These are phyloP conservation scores for Littorina saxatilis DNA, from an alignment of 1,140 invertebrate species.

Conservation along the genomic window DNA sequence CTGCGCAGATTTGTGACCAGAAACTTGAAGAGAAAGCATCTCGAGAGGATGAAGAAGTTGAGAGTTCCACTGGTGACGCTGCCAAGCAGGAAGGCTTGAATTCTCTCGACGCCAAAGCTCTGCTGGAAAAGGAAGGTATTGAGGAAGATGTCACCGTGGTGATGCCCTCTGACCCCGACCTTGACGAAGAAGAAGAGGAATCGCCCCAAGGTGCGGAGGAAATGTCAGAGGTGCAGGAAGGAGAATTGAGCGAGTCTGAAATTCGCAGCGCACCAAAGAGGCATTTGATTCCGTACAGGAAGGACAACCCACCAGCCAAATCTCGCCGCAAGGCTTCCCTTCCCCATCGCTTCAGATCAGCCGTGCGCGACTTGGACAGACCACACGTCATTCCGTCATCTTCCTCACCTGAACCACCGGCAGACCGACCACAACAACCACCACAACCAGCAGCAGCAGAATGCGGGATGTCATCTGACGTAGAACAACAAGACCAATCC, in stretches of 20 bases:
- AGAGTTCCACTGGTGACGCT: neutral
- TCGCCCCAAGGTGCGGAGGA: slow-evolving; percentile 20
- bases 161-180: slow-evolving; percentile 65
- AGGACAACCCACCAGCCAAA: slow-evolving; percentile 39
- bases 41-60: slow-evolving; percentile 7
- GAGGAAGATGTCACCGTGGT: slow-evolving; percentile 68
- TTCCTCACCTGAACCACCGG: neutral
- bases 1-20: neutral
- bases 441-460: neutral
- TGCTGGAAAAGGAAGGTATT: slow-evolving; percentile 62
- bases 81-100: slow-evolving; percentile 13
- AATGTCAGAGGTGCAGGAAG: slow-evolving; percentile 35
- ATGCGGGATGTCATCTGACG: neutral
- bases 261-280: slow-evolving; percentile 60
- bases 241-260: slow-evolving; percentile 42
- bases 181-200: slow-evolving; percentile 39
- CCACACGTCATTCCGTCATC: neutral
- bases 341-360: slow-evolving; percentile 38
- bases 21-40: slow-evolving; percentile 1
- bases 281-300: slow-evolving; percentile 48
- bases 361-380: neutral
- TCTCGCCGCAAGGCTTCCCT: slow-evolving; percentile 59
- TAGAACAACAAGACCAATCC: neutral
- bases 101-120: slow-evolving; percentile 41
- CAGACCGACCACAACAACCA: neutral